phyloP scores from a whole-genome alignment of 2,113 vertebrate genomes.

The Riparia riparia region DNA sequence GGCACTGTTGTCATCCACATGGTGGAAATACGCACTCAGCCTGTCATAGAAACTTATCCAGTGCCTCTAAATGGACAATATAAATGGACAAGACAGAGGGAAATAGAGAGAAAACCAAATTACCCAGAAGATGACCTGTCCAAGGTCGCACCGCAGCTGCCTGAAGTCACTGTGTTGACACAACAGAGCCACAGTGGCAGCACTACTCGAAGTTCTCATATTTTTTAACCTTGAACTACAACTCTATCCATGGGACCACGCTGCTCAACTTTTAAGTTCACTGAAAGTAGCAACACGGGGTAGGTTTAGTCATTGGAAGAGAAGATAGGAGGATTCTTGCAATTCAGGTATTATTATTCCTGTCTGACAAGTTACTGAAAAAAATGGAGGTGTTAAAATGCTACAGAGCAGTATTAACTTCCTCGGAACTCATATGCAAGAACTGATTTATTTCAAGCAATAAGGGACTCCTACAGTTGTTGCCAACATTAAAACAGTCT shows the following conservation, averaged over 20 bases:
- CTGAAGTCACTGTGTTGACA: background rate
- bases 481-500: background rate
- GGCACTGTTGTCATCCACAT: background rate
- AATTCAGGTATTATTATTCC: background rate
- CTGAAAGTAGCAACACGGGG: background rate
- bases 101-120: background rate
- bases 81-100: background rate
- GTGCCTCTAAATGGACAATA: background rate
- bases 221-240: background rate
- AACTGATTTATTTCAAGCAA: background rate
- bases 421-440: background rate
- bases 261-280: background rate
- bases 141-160: background rate
- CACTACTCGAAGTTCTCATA: background rate
- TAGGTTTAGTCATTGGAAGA: background rate
- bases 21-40: background rate
- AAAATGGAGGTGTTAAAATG: background rate
- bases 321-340: background rate
- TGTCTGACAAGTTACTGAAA: background rate
- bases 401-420: background rate
- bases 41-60: background rate
- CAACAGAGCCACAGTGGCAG: background rate
- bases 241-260: background rate
- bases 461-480: background rate
- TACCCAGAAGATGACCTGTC: background rate